phyloP scores from a whole-genome alignment of 2,888 invertebrate genomes.

The Heliconius erato region DNA sequence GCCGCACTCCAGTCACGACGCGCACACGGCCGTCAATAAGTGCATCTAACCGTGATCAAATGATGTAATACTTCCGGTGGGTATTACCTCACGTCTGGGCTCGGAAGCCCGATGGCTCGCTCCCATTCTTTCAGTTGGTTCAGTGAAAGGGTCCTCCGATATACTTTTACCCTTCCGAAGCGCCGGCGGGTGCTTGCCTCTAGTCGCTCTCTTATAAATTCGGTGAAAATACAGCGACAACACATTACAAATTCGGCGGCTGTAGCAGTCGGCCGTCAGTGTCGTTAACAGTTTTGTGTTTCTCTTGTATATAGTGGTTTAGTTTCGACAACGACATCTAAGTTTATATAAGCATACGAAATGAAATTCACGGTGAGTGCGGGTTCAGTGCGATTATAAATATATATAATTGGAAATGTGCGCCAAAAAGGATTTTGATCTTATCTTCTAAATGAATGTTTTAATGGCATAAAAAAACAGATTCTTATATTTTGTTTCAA shows the following conservation, averaged over 20 bases:
- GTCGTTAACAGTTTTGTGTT: conserved; percentile 66
- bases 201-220: conserved; percentile 83
- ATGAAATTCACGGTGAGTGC: conserved; percentile 86
- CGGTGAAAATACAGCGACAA: conserved; percentile 80
- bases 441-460: not conserved
- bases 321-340: conserved; percentile 74
- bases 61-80: conserved; percentile 79
- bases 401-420: conserved; percentile 13
- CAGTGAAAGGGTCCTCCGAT: conserved; percentile 84
- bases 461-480: not conserved
- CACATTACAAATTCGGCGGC: conserved; percentile 85
- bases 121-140: conserved; percentile 82
- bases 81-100: conserved; percentile 80
- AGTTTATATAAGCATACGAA: conserved; percentile 74
- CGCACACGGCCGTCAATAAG: conserved; percentile 61
- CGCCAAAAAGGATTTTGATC: not conserved
- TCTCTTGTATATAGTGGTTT: conserved; percentile 75
- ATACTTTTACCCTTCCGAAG: conserved; percentile 82
- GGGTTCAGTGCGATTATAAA: conserved; percentile 54
- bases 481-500: not conserved
- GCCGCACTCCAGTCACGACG: conserved; percentile 59
- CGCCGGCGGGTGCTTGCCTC: conserved; percentile 69
- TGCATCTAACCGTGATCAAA: conserved; percentile 72
- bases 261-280: conserved; percentile 75
- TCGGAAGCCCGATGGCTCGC: conserved; percentile 77